Evolutionary conservation across 2,113 vertebrate genomes (phyloP).

Genomic region (Chroicocephalus ridibundus): DNA sequence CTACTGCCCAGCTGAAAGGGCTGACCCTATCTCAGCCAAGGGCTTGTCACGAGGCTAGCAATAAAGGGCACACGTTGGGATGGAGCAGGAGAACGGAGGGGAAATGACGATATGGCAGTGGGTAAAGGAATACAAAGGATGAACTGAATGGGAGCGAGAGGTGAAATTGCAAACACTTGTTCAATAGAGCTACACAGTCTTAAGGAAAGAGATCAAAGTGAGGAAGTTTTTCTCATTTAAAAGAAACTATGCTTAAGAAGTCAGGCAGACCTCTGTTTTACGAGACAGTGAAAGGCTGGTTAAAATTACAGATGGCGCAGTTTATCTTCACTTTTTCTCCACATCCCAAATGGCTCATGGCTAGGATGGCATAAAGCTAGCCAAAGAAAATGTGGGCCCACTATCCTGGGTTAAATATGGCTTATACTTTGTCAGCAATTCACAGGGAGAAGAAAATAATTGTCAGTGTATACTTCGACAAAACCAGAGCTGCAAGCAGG

Average conservation of each 20-base stretch:
- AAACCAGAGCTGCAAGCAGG: neutral
- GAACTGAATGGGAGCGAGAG: neutral
- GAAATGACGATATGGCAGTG: neutral
- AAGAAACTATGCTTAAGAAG: neutral
- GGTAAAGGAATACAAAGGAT: neutral
- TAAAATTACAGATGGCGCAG: neutral
- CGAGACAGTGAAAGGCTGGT: neutral
- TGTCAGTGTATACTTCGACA: neutral
- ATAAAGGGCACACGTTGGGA: neutral
- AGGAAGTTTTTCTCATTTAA: neutral
- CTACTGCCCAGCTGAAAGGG: neutral
- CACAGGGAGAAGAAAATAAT: neutral
- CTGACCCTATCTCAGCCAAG: neutral
- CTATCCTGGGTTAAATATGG: neutral
- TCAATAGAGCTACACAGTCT: neutral
- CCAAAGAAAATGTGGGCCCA: neutral
- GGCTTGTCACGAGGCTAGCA: accelerated
- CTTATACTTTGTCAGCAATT: neutral
- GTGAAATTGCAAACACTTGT: neutral
- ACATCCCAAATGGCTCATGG: neutral
- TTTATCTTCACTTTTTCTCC: neutral
- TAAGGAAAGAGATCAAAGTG: neutral
- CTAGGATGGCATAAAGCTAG: neutral
- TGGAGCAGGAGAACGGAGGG: neutral
- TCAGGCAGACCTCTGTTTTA: neutral